These are phyloP conservation scores for Nomada fabriciana DNA, from an alignment of 2,888 invertebrate genomes.

Conservation along the genomic window DNA sequence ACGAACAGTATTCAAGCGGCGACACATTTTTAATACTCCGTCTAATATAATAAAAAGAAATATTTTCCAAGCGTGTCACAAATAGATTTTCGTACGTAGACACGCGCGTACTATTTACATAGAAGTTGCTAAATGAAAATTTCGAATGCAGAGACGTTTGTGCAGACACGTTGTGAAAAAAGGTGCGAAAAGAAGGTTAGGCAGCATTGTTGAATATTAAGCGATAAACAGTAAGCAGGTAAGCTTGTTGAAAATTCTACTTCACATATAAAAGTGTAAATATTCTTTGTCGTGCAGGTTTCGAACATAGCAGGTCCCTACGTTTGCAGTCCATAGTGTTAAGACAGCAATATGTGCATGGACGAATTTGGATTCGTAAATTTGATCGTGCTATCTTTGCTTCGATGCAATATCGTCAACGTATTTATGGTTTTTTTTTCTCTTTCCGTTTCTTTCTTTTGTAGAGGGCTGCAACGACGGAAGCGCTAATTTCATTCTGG, in stretches of 20 bases:
- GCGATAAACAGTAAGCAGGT: constrained; percentile 15
- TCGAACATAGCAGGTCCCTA: constrained; percentile 13
- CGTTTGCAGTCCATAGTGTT: background rate
- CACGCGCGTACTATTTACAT: too few relatives aligned
- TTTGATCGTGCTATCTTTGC: background rate
- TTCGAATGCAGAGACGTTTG: background rate
- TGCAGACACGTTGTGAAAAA: background rate
- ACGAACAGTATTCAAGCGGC: background rate
- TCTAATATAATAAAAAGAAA: background rate
- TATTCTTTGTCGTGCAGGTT: constrained; percentile 50
- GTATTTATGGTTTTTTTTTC: background rate
- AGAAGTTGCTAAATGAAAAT: constrained; percentile 5
- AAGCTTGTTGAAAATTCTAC: constrained; percentile 26
- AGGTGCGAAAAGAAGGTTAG: background rate
- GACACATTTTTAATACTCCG: constrained; percentile 13
- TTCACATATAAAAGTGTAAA: constrained; percentile 32
- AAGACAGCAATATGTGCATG: background rate
- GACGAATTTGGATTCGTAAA: background rate
- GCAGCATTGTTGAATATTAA: constrained; percentile 26
- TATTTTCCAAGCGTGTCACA: background rate
- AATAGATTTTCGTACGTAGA: background rate
- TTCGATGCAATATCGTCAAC: background rate
- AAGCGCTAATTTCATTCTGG: constrained; percentile 56
- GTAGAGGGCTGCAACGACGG: constrained; percentile 41
- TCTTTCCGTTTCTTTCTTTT: too few relatives aligned